These are phyloP conservation scores for Hycleus phaleratus DNA, from an alignment of 1,140 invertebrate species.

Conservation along the genomic window DNA sequence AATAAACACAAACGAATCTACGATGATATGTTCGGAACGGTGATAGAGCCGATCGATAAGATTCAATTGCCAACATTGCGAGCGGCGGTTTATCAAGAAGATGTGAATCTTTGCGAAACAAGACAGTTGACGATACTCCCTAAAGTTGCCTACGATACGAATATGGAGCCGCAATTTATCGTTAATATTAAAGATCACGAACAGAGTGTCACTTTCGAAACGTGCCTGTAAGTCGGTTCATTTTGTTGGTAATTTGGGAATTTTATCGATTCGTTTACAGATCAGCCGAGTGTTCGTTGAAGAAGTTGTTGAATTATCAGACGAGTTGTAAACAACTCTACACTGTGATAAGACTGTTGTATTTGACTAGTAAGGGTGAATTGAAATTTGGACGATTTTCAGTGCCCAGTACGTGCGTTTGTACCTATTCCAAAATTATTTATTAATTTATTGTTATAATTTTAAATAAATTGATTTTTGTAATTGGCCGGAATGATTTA, in stretches of 20 bases:
- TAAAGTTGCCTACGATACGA: not conserved
- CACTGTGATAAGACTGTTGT: not conserved
- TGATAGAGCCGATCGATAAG: no score
- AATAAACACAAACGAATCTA: no score
- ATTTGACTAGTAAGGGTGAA: not conserved
- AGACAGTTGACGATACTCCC: not conserved
- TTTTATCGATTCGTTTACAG: no score
- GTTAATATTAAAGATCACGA: not conserved
- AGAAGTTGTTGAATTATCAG: not conserved
- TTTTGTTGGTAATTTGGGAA: no score
- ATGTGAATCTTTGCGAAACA: not conserved
- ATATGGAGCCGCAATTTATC: not conserved
- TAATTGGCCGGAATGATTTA: no score
- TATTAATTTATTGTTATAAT: not conserved
- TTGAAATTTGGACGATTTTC: not conserved
- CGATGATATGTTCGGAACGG: no score
- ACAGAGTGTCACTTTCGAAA: conserved; percentile 1
- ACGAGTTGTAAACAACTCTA: not conserved
- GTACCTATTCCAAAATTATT: not conserved
- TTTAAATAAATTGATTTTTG: no score
- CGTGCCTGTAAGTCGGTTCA: conserved; percentile 2
- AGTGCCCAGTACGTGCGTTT: not conserved
- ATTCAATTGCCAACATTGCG: no score
- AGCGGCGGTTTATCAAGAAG: no score
- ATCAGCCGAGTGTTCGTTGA: no score